Evolutionary conservation across 2,888 invertebrate species (phyloP), one percentile per base, ranked within the genome.

Genomic region (Trichacis sp.): DNA sequence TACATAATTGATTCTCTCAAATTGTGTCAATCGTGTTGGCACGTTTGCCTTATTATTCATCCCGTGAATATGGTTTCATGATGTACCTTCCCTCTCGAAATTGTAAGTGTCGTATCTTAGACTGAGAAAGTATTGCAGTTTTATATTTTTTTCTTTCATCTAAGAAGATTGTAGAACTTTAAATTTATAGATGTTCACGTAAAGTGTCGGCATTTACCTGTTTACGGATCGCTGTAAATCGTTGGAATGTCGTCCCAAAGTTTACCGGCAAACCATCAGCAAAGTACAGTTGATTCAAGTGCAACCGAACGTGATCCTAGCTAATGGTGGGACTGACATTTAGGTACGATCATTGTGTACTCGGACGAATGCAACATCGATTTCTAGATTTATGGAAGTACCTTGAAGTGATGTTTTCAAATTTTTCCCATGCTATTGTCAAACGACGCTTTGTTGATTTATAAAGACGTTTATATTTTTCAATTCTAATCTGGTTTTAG

Each of bases 301-400:
- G 60, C 72, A 75, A 77, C 78, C 74, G 75, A 77, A 76, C 80
- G 79, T 79, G 81, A 82, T 81, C 79, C 70, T 72, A 69, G 78
- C 75, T 80, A 82, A 82, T 80, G 79, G 82, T 78, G 78, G 76
- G 83, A 77, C 81, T 79, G 83, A 81, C 83, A 81, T 82, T 83
- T 82, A 76, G 60, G 60, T 54, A 61, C 77, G 79, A 76, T 83
- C 76, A 82, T 81, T 83, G 80, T 81, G 76, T 77, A 74, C 54
- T 61, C 55, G 54, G 43, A 69, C 66, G 68, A 67, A 75, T 72
- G 75, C 72, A 75, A 75, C 75, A 64, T 59, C 69, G 68, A 69
- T 61, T 53, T 70, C 64, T 66, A 72, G 72, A 69, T 73, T 76
- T 77, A 77, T 78, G 71, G 73, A 74, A 71, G 70, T 63, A 73